Percentiles rank a stretch among this genome's conserved stretches.
phyloP scores from a whole-genome alignment of 2,888 invertebrate species.

The Dromius quadrimaculatus region DNA sequence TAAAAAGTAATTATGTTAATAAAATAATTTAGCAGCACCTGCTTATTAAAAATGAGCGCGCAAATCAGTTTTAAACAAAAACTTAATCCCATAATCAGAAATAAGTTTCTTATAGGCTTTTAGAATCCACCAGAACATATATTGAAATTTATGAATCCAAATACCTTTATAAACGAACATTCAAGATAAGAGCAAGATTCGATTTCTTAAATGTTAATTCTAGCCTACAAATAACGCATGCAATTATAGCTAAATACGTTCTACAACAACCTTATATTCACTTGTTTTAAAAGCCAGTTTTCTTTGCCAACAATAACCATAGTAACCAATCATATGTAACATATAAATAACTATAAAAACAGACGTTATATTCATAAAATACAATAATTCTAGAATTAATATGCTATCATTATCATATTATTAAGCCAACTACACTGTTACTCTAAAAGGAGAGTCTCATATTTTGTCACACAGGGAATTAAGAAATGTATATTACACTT shows the following conservation, averaged over 20 bases:
- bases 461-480: background rate
- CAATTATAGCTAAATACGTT: slow-evolving; percentile 30
- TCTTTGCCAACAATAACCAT: slow-evolving; percentile 56
- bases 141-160: slow-evolving; percentile 48
- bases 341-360: slow-evolving; percentile 68
- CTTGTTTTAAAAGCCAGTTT: slow-evolving; percentile 55
- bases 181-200: slow-evolving; percentile 38
- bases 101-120: slow-evolving; percentile 25
- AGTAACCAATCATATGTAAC: slow-evolving; percentile 68
- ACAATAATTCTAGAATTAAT: slow-evolving; percentile 66
- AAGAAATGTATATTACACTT: slow-evolving; percentile 14
- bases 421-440: slow-evolving; percentile 52
- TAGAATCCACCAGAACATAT: slow-evolving; percentile 36
- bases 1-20: slow-evolving; percentile 9
- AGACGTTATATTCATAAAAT: slow-evolving; percentile 66
- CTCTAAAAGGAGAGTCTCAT: slow-evolving; percentile 38
- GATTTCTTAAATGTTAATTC: slow-evolving; percentile 52
- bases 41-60: slow-evolving; percentile 6
- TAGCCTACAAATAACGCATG: slow-evolving; percentile 48
- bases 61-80: slow-evolving; percentile 20
- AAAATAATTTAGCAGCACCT: slow-evolving; percentile 30
- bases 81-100: slow-evolving; percentile 13
- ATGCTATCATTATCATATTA: slow-evolving; percentile 57
- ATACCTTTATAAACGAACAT: slow-evolving; percentile 37
- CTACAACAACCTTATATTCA: slow-evolving; percentile 39